Evolutionary conservation across 1,140 invertebrate species (phyloP).

Genomic region (Mycetomoellerius zeteki): DNA sequence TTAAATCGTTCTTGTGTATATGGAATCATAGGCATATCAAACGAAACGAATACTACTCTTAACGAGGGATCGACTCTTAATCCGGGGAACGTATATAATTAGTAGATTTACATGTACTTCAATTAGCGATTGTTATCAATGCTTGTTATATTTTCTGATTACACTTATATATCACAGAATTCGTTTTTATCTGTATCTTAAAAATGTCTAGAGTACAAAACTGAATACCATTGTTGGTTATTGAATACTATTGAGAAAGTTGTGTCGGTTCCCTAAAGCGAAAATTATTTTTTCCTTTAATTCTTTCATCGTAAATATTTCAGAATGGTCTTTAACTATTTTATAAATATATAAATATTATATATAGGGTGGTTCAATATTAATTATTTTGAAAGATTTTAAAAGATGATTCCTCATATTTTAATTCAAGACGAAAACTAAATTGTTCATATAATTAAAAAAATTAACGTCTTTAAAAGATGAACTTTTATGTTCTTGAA

Average conservation of each 20-base stretch:
- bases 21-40: neutral
- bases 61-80: conserved; percentile 10
- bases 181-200: neutral
- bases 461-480: too few relatives aligned
- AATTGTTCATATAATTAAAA: too few relatives aligned
- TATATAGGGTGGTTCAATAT: too few relatives aligned
- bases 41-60: too few relatives aligned
- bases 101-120: neutral
- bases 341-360: too few relatives aligned
- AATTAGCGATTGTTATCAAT: neutral
- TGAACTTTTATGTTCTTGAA: too few relatives aligned
- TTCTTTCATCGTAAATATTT: neutral
- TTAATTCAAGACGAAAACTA: too few relatives aligned
- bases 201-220: neutral
- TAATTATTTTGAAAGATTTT: too few relatives aligned
- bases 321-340: too few relatives aligned
- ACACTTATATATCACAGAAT: neutral
- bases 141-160: neutral
- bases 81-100: neutral
- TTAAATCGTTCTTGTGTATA: neutral
- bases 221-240: neutral
- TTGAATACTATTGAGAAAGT: neutral
- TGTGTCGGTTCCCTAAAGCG: neutral
- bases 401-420: too few relatives aligned
- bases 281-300: neutral